phyloP scores from a whole-genome alignment of 2,797 vertebrate genomes.

The Anguilla anguilla region DNA sequence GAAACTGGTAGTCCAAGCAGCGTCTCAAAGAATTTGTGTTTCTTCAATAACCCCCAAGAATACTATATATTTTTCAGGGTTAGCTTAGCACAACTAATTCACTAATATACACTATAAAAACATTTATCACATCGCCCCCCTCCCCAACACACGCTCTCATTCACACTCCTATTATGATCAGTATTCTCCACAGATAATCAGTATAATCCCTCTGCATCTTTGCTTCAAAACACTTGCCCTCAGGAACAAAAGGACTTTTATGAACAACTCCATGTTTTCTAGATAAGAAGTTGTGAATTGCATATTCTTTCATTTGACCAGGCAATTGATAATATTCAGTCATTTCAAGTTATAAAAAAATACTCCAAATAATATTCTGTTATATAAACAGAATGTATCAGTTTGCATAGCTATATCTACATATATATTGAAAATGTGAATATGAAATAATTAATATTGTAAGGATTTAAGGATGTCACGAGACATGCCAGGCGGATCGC shows the following conservation, averaged over 20 bases:
- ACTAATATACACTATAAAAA: not conserved
- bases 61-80: not conserved
- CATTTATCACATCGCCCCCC: slow-evolving; percentile 6
- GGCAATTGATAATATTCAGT: slow-evolving; percentile 30
- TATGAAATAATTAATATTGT: too few relatives aligned
- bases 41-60: not conserved
- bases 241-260: not conserved
- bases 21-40: not conserved
- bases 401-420: too few relatives aligned
- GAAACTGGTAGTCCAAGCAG: not conserved
- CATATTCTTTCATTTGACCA: slow-evolving; percentile 33
- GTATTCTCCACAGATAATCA: slow-evolving; percentile 1
- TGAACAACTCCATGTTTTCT: not conserved
- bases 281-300: not conserved
- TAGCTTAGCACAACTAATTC: not conserved
- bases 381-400: too few relatives aligned
- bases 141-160: too few relatives aligned
- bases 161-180: not conserved
- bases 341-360: too few relatives aligned
- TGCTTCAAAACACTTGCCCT: not conserved
- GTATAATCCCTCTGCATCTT: not conserved
- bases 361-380: too few relatives aligned
- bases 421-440: too few relatives aligned
- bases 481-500: too few relatives aligned
- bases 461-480: too few relatives aligned